Base-by-base conservation (phyloP, 2,888 invertebrate genomes). In the Bombyx huttoni region DNA sequence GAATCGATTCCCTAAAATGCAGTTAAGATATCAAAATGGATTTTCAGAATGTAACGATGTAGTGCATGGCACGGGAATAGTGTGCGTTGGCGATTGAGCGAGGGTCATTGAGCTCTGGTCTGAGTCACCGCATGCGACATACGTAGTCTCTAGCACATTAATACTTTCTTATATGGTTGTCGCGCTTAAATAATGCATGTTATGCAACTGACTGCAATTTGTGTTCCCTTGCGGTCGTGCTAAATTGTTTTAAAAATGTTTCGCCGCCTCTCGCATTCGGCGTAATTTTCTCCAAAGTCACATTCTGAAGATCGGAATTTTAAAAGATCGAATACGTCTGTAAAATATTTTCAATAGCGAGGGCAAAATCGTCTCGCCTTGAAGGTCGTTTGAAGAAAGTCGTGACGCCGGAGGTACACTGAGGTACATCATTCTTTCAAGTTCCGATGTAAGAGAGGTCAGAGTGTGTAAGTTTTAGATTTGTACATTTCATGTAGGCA, bases 91-190 rank as follows among this genome's bases (percentile, higher is more conserved):
- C 74, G 75, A 66, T 69, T 66, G 68, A 65, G 64, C 70, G 70
- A 64, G 79, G 86, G 81, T 86, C 85, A 83, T 72, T 75, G 84
- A 70, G 75, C 83, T 71, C 73, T 57, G 59, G 62, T 65, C 69
- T 85, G 86, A 86, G 62, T 86, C 86, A 84, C 75, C 70, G 71
- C 67, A 70, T 70, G 78, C 78, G 78, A 81, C 80, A 76, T 73
- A 73, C 73, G 78, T 74, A 78, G 73, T 73, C 73, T 78, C 81
- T 81, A 84, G 83, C 78, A 84, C 80, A 78, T 81, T 85, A 84
- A 82, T 83, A 81, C 82, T 86, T 86, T 87, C 85, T 74, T 85
- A 84, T 81, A 85, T 82, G 84, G 84, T 78, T 80, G 79, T 78
- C 77, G 77, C 74, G 77, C 75, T 86, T 85, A 80, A 85, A 86